A percentile compares a stretch with the other conserved stretches of the same genome.
Evolutionary conservation across 2,113 vertebrate genomes (phyloP).

Genomic region (Calypte anna): DNA sequence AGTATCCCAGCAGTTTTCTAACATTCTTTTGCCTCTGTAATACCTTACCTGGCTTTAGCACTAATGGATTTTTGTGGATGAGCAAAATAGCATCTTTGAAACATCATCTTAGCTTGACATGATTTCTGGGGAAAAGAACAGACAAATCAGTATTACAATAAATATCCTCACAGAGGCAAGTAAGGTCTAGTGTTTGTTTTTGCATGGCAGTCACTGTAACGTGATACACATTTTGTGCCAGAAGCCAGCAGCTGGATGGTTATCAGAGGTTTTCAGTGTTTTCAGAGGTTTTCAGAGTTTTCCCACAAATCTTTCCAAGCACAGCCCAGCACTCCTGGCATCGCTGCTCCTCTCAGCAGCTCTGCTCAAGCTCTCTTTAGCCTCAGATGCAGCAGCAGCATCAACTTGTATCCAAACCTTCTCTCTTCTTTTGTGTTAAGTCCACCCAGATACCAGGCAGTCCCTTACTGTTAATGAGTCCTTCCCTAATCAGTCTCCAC

Average conservation of each 20-base stretch:
- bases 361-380: background rate
- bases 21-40: background rate
- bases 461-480: background rate
- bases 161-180: background rate
- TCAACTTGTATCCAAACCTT: accelerated
- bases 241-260: background rate
- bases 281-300: background rate
- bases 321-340: background rate
- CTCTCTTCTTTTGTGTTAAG: background rate
- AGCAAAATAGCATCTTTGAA: background rate
- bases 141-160: background rate
- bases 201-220: background rate
- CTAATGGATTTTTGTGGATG: background rate
- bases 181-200: background rate
- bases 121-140: background rate
- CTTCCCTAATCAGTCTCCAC: background rate
- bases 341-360: background rate
- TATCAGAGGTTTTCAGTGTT: background rate
- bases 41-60: background rate
- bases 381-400: background rate
- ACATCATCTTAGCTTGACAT: background rate
- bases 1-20: background rate
- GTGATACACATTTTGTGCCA: background rate
- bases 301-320: background rate
- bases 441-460: background rate